phyloP scores from a whole-genome alignment of 2,888 invertebrate species.

The Ischnura elegans region DNA sequence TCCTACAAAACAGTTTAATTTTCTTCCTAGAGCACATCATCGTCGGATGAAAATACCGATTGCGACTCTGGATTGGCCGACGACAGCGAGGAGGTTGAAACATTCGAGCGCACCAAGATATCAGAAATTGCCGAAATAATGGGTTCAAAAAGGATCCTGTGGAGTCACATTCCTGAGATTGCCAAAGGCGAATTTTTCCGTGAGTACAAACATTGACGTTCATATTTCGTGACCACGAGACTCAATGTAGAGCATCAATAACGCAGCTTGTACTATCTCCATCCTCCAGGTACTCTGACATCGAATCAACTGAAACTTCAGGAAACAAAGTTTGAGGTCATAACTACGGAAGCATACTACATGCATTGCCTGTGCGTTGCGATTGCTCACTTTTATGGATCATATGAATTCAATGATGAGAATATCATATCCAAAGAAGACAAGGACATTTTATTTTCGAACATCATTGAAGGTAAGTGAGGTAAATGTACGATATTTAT shows the following conservation, averaged over 20 bases:
- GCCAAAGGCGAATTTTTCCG: slow-evolving; percentile 1
- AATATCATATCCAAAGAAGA: not conserved
- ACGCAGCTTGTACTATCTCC: no score
- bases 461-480: slow-evolving; percentile 75
- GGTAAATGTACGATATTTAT: no score
- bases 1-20: not conserved
- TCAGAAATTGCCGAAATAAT: not conserved
- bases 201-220: not conserved
- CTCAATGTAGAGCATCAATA: not conserved
- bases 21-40: not conserved
- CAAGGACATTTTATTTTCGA: not conserved
- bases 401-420: not conserved
- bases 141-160: not conserved
- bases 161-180: slow-evolving; percentile 9
- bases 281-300: slow-evolving; percentile 84
- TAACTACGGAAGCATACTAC: slow-evolving; percentile 98
- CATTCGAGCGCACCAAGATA: not conserved
- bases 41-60: not conserved
- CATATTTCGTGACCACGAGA: not conserved
- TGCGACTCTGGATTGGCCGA: not conserved
- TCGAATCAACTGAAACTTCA: slow-evolving; percentile 92
- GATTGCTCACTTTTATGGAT: slow-evolving; percentile 86
- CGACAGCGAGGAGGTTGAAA: not conserved
- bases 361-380: slow-evolving; percentile 95
- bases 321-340: slow-evolving; percentile 98